Evolutionary conservation across 2,113 vertebrate species (phyloP).

Genomic region (Desmodus rotundus): DNA sequence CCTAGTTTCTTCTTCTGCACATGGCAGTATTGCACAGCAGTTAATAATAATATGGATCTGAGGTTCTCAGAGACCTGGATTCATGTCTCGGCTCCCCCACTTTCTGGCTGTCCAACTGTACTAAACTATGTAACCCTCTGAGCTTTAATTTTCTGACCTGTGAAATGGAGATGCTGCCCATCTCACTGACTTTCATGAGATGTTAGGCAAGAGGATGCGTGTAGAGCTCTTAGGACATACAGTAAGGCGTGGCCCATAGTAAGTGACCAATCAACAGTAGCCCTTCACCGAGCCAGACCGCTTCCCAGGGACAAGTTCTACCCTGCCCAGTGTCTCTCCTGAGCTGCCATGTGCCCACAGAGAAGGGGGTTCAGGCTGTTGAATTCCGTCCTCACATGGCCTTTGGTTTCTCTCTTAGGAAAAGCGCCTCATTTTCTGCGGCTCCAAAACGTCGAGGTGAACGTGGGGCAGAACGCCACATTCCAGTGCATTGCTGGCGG

Average conservation of each 20-base stretch:
- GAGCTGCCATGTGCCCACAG: accelerated
- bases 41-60: neutral
- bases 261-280: accelerated
- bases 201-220: neutral
- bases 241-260: neutral
- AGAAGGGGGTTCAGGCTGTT: neutral
- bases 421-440: conserved; percentile 98
- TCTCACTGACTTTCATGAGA: neutral
- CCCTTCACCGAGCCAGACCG: neutral
- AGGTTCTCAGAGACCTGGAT: neutral
- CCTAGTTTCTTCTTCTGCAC: neutral
- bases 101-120: neutral
- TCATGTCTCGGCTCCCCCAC: neutral
- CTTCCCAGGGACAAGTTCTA: neutral
- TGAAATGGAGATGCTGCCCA: neutral
- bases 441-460: conserved; percentile 97
- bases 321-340: accelerated
- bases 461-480: conserved; percentile 95
- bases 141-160: neutral
- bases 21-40: neutral
- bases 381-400: conserved; percentile 16
- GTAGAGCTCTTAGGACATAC: neutral
- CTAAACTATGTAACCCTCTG: neutral
- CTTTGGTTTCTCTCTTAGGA: conserved; percentile 82
- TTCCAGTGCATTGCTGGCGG: conserved; percentile 98